Evolutionary conservation across 2,888 invertebrate genomes (phyloP).

Genomic region (Strigamia maritima): DNA sequence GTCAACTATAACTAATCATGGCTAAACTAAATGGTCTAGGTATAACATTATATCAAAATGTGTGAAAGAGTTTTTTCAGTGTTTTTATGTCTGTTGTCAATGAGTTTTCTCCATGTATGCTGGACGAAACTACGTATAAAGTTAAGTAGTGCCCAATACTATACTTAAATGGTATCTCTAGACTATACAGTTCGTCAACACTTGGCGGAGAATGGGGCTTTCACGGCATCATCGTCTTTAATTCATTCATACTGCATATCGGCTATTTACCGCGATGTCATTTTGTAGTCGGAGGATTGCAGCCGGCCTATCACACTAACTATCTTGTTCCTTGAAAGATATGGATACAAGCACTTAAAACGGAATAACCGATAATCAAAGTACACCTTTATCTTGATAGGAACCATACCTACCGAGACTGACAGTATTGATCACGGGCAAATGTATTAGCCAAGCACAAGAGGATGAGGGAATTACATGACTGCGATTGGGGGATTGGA

Average conservation of each 20-base stretch:
- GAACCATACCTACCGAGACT: not conserved
- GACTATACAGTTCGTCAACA: no score
- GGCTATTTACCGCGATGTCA: not conserved
- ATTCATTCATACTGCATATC: not conserved
- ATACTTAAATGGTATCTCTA: no score
- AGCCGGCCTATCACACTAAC: not conserved
- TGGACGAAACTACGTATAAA: no score
- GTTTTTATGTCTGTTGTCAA: no score
- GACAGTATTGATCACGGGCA: not conserved
- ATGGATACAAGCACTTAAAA: not conserved
- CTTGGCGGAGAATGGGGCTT: no score
- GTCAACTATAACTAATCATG: no score
- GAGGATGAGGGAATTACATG: constrained; percentile 2
- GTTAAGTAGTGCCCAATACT: no score
- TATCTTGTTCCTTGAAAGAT: not conserved
- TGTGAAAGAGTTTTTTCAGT: no score
- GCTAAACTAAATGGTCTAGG: no score
- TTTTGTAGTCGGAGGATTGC: not conserved
- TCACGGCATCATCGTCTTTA: not conserved
- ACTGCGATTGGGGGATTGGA: constrained; percentile 15
- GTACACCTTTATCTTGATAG: constrained; percentile 9
- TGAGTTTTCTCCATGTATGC: no score
- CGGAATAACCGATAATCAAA: not conserved
- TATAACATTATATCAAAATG: no score
- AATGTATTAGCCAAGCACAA: not conserved